Base-by-base conservation (phyloP, 2,113 vertebrate species). In the Calidris pygmaea region DNA sequence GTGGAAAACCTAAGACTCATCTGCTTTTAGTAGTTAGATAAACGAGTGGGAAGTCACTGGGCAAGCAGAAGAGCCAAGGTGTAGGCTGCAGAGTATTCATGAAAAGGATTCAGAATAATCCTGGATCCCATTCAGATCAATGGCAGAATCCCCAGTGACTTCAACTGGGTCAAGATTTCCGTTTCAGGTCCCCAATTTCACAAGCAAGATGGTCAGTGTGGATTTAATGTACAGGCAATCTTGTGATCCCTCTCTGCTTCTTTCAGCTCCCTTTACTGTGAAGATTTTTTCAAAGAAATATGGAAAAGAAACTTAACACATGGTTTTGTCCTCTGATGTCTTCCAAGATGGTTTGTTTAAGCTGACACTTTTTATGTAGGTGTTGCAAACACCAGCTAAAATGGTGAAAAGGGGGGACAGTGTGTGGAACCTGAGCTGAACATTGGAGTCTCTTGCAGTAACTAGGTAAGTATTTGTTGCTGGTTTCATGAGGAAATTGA, bases 401-500 rank as follows among this genome's bases (percentile, higher is more conserved):
- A 86, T 87, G 71, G 56, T 87, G 41, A 63, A 87, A 89, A 84
- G 47, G 29, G 62, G 37, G 37, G 20, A 72, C 34, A 63, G 13
- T 19, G 52, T 4, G 24, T 85, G 48, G 43, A 93, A 91, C 53
- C 34, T 73, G 73, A 93, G 82, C 59, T 87, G 79, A 68, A 74
- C 3, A 2, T 17, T 89, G 53, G 84, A 94, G 55, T 79, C 35
- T 91, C 77, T 75, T 86, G 76, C 29, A 90, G 55, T 79, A 91
- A 94, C 84, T 82, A 85, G 48, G 32, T 93, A 88, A 76, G 63
- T 95, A 94, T 96, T 95, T 96, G 91, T 96, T 96, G 68, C 88
- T 95, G 72, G 88, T 93, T 96, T 94, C 89, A 91, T 76, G 50
- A 92, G 86, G 96, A 94, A 97, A 97, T 96, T 93, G 94, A 96